Evolutionary conservation across 2,113 vertebrate genomes (phyloP).

Genomic region (Clupea harengus): DNA sequence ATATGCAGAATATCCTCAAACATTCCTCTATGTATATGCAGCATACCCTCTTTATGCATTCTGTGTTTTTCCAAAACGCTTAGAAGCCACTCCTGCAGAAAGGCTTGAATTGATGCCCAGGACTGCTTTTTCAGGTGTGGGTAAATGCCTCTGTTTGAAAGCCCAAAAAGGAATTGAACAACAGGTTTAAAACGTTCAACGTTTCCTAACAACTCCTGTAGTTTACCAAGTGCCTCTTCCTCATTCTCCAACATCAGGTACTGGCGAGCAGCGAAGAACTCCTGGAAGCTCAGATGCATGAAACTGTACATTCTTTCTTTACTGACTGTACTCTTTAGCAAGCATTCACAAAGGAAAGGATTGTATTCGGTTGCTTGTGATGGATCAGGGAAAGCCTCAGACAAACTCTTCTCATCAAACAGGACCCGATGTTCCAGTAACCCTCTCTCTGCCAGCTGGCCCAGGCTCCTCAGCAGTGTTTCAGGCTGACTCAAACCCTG

Average conservation of each 20-base stretch:
- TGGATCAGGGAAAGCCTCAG: background rate
- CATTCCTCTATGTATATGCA: too few species aligned
- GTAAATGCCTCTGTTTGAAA: too few species aligned
- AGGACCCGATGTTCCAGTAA: background rate
- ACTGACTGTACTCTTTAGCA: constrained; percentile 21
- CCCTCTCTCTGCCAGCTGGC: background rate
- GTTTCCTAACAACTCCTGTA: background rate
- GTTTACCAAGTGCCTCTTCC: background rate
- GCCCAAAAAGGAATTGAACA: too few species aligned
- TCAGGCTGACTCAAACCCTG: background rate
- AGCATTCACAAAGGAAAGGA: background rate
- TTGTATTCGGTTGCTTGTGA: background rate
- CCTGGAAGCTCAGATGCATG: constrained; percentile 46
- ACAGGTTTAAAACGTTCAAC: background rate
- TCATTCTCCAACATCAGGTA: background rate
- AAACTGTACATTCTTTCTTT: constrained; percentile 40
- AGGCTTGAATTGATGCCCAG: too few species aligned
- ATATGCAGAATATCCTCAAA: too few species aligned
- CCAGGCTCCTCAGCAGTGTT: background rate
- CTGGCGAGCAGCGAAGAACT: constrained; percentile 48
- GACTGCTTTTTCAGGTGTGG: too few species aligned
- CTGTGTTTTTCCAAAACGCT: background rate
- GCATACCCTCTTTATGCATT: background rate
- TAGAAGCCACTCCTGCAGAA: background rate
- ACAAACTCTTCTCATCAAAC: background rate